These are phyloP conservation scores for Nothocercus nigrocapillus DNA, from an alignment of 2,113 vertebrate species.

Conservation along the genomic window DNA sequence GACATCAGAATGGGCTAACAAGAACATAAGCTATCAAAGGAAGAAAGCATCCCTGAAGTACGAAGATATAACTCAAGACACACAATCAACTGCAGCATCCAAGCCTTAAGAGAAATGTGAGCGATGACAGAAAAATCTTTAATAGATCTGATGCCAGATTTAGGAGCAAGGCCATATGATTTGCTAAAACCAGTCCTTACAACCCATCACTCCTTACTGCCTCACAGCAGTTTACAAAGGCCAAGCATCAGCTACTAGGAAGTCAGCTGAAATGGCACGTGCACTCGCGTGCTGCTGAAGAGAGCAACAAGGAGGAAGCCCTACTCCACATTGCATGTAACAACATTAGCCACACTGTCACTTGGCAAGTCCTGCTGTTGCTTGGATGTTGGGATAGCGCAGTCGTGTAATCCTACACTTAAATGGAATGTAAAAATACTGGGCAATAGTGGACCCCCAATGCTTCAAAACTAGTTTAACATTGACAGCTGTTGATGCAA, in stretches of 20 bases:
- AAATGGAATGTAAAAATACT: not conserved
- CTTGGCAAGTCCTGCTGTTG: not conserved
- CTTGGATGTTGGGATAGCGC: not conserved
- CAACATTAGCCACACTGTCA: not conserved
- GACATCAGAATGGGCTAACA: not conserved
- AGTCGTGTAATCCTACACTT: not conserved
- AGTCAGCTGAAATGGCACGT: rapidly evolving
- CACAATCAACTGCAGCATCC: not conserved
- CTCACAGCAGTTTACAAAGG: not conserved
- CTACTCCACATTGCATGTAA: not conserved
- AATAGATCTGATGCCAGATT: not conserved
- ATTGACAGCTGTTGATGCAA: not conserved
- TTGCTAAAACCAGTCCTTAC: not conserved
- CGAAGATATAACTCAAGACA: not conserved
- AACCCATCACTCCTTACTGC: not conserved
- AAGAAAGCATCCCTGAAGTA: conserved; percentile 3
- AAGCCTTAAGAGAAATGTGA: not conserved
- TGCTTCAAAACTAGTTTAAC: not conserved
- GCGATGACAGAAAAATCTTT: not conserved
- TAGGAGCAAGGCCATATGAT: not conserved
- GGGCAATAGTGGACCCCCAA: not conserved
- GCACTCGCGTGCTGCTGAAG: not conserved
- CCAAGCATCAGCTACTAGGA: not conserved
- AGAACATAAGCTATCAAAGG: not conserved
- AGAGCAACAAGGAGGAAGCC: not conserved